Evolutionary conservation across 2,797 vertebrate species (phyloP), one percentile per base, ranked within the genome.

Genomic region (Centropyge bicolor): DNA sequence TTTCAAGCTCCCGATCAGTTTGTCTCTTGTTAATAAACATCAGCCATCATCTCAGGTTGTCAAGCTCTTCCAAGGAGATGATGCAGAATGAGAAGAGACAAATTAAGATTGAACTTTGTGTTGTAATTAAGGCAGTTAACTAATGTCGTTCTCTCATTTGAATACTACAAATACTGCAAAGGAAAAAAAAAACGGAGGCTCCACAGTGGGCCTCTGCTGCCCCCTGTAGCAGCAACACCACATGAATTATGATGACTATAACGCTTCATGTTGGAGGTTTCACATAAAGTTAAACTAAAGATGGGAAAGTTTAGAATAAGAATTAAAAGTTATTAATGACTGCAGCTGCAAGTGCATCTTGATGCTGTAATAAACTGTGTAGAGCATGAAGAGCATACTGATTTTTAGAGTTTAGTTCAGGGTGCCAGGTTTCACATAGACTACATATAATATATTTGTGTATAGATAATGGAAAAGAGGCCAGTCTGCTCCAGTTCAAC

Each of bases 141-240:
- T 43, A 46, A 12, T 56, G 59, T 20, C 19, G 68, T 75, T 76
- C 52, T 36, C 56, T 81, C 35, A 54, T 70, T 77, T 78, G 35
- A 83, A 48, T 62, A 43, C 27, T 45, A 66, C 6, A 69, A 72
- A 82, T 46, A 54, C 70, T 64, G 52, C 65, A 68, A 54, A 59
- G 38, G 4, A 43, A 40, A 31, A 22, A 22, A 16, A 45, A 38
- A 7, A 17, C 5, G 7, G 13, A 49, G 31, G 36, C 16, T 2
- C 7, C 46, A 64, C 40, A 41, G 67, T 59, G 67, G 71, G 41
- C 57, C 81, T 91, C 70, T 90, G 78, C 86, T 91, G 88, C 90
- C 83, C 81, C 70, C 85, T 89, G 80, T 17, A 66, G 88, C 40
- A 61, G 7, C 9, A 78, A 35, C 2, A 14, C 27, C 6, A 14